Evolutionary conservation across 2,888 invertebrate species (phyloP), one percentile per base, ranked within the genome.

Genomic region (Metacarcinus magister): DNA sequence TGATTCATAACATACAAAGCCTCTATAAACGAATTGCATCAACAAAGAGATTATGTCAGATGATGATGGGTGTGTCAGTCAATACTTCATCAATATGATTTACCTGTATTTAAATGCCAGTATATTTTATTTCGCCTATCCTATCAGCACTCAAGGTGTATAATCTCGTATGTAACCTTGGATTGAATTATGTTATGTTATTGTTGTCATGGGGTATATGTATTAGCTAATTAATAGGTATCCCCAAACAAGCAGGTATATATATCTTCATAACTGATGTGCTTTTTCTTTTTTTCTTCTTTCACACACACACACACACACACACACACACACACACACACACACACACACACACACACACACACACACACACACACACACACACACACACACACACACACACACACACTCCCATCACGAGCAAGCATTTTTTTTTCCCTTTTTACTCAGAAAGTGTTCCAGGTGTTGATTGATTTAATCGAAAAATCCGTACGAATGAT

Each of bases 281-380:
- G 2, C 10, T 4, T 46, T 46, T 46, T 7, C 46, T 48, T 48
- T 13, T 48, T 13, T 48, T 48, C 13, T 48, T 10, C 48, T 48
- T 48, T 48, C 60, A 19, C 13, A 19, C 60, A 13, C 60, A 67
- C 60, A 13, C 60, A 67, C 60, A 67, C 60, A 67, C 91, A 91
- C 95, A 89, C 92, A 87, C 95, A 95, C 95, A 91, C 95, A 95
- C 75, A 54, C 94, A 39, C 75, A 48, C 48, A 48, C 48, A 48
- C 48, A 48, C 48, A 48, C 48, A 93, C 28, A 93, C 93, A 93
- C 28, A 93, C 93, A 93, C 93, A 46, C 60, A 93, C 54, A 93
- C 87, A 89, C 89, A 90, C 91, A 95, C 95, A 93, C 93, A 60
- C 60, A 46, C 90, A 95, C 95, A 95, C 89, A 95, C 95, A 89